Conservation (phyloP, 2,797 vertebrate species). For the Semotilus atromaculatus region DNA sequence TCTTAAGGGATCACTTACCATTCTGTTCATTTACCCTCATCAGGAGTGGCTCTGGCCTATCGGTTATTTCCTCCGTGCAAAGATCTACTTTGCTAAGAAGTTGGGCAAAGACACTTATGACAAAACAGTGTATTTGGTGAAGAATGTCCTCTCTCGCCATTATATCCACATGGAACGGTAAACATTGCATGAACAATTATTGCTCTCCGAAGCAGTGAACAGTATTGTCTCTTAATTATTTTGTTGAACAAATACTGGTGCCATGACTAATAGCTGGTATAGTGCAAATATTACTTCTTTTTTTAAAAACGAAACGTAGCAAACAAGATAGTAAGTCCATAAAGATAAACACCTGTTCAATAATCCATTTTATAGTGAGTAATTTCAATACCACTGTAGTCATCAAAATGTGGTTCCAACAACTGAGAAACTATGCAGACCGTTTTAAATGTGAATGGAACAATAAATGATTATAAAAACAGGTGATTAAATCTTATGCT, state of each 20-base stretch:
- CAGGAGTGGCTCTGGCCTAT: conserved; percentile 98
- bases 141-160: conserved; percentile 92
- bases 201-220: neutral
- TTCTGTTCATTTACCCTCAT: neutral
- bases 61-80: conserved; percentile 95
- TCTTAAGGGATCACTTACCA: neutral
- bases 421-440: neutral
- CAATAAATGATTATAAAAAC: neutral
- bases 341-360: neutral
- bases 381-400: neutral
- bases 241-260: neutral
- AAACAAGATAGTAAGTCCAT: neutral
- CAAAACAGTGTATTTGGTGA: conserved; percentile 85
- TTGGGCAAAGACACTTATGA: conserved; percentile 80
- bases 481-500: neutral
- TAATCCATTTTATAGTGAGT: neutral
- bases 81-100: conserved; percentile 90
- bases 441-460: neutral
- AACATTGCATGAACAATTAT: neutral
- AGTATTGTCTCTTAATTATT: neutral
- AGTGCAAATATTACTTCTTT: neutral
- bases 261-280: neutral
- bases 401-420: neutral
- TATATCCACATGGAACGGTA: conserved; percentile 95
- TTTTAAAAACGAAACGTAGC: neutral